Conservation (phyloP, 1,140 invertebrate species). For the Calliphora vicina region DNA sequence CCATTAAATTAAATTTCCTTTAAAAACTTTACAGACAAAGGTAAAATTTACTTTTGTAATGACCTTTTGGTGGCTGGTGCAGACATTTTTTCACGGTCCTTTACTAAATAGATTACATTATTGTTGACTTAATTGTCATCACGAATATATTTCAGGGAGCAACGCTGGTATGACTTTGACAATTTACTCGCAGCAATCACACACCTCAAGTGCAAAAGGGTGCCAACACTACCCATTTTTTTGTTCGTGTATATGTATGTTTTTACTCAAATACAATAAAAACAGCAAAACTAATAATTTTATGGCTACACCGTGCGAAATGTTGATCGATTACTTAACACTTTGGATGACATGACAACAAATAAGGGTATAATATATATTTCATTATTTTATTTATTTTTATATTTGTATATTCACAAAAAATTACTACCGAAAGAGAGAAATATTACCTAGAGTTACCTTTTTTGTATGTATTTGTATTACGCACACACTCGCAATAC, state of each 20-base stretch:
- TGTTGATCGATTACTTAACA: slow-evolving; percentile 7
- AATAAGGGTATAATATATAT: slow-evolving; percentile 7
- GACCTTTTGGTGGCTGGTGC: too few species aligned
- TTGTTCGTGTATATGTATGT: neutral
- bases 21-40: too few species aligned
- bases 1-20: too few species aligned
- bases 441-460: neutral
- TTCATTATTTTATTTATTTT: neutral
- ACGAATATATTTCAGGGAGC: neutral
- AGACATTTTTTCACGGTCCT: neutral
- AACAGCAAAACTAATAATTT: neutral
- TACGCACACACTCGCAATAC: neutral
- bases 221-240: neutral
- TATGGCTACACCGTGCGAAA: neutral
- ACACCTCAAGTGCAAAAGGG: neutral
- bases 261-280: neutral
- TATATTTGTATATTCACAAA: neutral
- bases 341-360: slow-evolving; percentile 9
- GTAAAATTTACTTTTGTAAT: too few species aligned
- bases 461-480: neutral
- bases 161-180: neutral
- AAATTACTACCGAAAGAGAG: neutral
- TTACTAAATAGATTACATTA: neutral
- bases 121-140: slow-evolving; percentile 13
- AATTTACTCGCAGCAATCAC: neutral